A percentile compares a stretch with the other conserved stretches of the same genome.
These are phyloP conservation scores for Motacilla tschutschensis DNA, from an alignment of 2,113 vertebrate species.

Conservation along the genomic window DNA sequence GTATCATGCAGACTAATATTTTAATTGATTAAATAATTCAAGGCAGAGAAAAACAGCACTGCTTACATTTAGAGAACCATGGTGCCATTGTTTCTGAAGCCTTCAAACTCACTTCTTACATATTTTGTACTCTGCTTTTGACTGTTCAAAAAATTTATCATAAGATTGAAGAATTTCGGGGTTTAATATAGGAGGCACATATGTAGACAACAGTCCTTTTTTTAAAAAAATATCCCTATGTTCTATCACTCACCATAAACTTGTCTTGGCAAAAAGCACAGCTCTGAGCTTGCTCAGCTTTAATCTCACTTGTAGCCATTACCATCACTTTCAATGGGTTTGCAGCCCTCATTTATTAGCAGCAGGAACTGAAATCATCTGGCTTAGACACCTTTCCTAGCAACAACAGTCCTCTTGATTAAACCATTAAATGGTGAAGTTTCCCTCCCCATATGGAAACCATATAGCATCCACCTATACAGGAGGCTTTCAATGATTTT, in stretches of 20 bases:
- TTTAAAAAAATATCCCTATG: background rate
- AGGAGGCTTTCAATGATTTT: background rate
- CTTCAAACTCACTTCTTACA: background rate
- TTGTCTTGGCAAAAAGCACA: background rate
- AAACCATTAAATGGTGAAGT: background rate
- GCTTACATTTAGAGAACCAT: background rate
- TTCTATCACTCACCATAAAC: background rate
- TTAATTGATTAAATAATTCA: constrained; percentile 12
- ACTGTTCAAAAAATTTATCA: background rate
- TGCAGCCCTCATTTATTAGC: background rate
- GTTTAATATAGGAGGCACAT: background rate
- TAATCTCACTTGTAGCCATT: background rate
- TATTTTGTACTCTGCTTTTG: background rate
- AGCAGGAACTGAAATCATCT: background rate
- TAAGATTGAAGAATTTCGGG: background rate
- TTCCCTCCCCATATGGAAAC: background rate
- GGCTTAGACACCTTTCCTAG: background rate
- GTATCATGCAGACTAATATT: background rate
- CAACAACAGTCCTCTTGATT: background rate
- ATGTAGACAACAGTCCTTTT: background rate
- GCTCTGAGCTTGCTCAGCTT: background rate
- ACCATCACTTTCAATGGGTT: background rate
- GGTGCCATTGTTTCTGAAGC: background rate
- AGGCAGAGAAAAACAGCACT: background rate
- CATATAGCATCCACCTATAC: background rate